phyloP scores from a whole-genome alignment of 1,140 invertebrate genomes.

The Drosophila triauraria region DNA sequence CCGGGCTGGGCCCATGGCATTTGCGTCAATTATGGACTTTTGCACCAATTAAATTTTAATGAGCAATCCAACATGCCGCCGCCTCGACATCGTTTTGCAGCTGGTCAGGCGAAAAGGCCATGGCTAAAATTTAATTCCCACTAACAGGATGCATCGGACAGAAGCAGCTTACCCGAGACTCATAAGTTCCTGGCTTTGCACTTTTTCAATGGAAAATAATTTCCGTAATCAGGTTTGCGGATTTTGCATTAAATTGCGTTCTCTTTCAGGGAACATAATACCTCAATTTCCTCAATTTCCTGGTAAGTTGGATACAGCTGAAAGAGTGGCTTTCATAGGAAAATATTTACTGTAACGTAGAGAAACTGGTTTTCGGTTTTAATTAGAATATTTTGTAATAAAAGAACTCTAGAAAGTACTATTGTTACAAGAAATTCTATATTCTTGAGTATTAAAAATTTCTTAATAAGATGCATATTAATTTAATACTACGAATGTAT shows the following conservation, averaged over 20 bases:
- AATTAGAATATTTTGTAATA: too few species aligned
- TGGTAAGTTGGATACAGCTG: too few species aligned
- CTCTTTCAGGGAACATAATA: neutral
- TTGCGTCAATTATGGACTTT: conserved; percentile 67
- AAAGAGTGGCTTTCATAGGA: too few species aligned
- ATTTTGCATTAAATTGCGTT: neutral
- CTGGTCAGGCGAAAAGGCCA: conserved; percentile 8
- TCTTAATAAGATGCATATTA: too few species aligned
- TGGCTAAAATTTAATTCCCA: conserved; percentile 7
- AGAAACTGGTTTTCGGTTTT: too few species aligned
- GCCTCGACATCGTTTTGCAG: conserved; percentile 15
- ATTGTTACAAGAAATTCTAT: too few species aligned
- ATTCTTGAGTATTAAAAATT: too few species aligned
- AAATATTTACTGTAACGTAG: too few species aligned
- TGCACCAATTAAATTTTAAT: conserved; percentile 72
- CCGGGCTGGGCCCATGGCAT: conserved; percentile 37
- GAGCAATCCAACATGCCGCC: conserved; percentile 46
- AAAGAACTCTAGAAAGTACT: too few species aligned
- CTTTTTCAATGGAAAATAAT: neutral
- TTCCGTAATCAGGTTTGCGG: conserved; percentile 1
- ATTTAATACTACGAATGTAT: too few species aligned
- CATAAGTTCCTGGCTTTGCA: neutral
- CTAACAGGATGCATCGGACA: conserved; percentile 6
- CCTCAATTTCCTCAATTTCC: neutral
- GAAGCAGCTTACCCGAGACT: conserved; percentile 7